These are phyloP conservation scores for Cataglyphis cursor DNA, from an alignment of 2,888 invertebrate genomes.

Conservation along the genomic window DNA sequence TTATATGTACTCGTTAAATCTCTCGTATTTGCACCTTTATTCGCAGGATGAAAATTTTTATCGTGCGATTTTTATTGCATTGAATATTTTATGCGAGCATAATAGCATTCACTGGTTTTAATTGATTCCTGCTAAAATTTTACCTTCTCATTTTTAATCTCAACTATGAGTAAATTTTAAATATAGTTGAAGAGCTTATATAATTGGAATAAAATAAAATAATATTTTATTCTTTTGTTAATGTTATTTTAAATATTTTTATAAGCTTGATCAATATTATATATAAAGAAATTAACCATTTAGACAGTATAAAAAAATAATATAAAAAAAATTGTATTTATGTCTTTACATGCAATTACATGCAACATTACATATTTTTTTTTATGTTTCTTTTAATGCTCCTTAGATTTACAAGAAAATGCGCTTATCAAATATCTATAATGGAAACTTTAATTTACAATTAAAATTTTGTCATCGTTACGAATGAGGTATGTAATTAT, in stretches of 20 bases:
- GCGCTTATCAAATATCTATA: not conserved
- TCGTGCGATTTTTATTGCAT: conserved; percentile 10
- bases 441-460: not conserved
- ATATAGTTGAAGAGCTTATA: not conserved
- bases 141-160: not conserved
- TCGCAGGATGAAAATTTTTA: conserved; percentile 31
- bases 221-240: not conserved
- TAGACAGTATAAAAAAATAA: not conserved
- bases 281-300: not conserved
- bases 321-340: not conserved
- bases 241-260: not conserved
- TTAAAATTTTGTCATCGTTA: not conserved
- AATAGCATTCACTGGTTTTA: not conserved
- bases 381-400: not conserved
- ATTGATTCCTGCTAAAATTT: conserved; percentile 16
- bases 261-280: not conserved
- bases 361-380: not conserved
- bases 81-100: conserved; percentile 17
- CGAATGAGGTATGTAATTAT: not conserved
- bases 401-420: not conserved
- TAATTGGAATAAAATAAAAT: not conserved
- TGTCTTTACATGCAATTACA: not conserved
- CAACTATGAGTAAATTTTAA: not conserved
- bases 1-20: conserved; percentile 18
- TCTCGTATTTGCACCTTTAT: conserved; percentile 4